Base-by-base conservation (phyloP, 2,888 invertebrate species). In the Temnothorax rugatulus region DNA sequence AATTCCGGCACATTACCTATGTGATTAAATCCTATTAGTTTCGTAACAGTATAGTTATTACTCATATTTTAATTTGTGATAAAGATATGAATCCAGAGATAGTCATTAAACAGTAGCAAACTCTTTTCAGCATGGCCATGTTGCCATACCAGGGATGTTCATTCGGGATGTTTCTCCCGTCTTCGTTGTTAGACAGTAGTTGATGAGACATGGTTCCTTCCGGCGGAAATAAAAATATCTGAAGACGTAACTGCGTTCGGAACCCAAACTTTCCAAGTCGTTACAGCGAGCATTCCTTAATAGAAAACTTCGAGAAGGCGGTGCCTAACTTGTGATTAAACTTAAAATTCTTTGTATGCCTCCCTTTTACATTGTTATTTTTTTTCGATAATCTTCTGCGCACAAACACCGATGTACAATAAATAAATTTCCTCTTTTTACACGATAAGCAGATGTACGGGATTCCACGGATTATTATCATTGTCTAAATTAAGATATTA, bases 231-330 rank as follows among this genome's bases (percentile, higher is more conserved):
- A 82, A 82, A 82, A 82, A 82, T 79, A 77, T 50, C 44, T 64
- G 41, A 77, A 54, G 41, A 82, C 79, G 82, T 79, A 77, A 76
- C 82, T 64, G 82, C 79, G 79, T 73, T 63, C 77, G 79, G 77
- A 82, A 82, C 29, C 82, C 81, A 52, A 82, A 82, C 63, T 82
- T 82, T 52, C 41, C 82, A 79, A 82, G 82, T 82, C 82, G 82
- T 82, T 82, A 79, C 82, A 64, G 63, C 77, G 63, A 77, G 82
- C 82, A 82, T 82, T 82, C 79, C 79, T 82, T 79, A 82, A 82
- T 82, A 82, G 52, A 63, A 82, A 82, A 82, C 82, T 82, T 82
- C 13, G 38, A 77, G 61, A 57, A 71, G 44, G 44, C 54, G 73
- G 73, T 73, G 59, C 74, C 13, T 59, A 8, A 59, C 47, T 34